Evolutionary conservation across 2,797 vertebrate genomes (phyloP).

Genomic region (Epinephelus malabaricus): DNA sequence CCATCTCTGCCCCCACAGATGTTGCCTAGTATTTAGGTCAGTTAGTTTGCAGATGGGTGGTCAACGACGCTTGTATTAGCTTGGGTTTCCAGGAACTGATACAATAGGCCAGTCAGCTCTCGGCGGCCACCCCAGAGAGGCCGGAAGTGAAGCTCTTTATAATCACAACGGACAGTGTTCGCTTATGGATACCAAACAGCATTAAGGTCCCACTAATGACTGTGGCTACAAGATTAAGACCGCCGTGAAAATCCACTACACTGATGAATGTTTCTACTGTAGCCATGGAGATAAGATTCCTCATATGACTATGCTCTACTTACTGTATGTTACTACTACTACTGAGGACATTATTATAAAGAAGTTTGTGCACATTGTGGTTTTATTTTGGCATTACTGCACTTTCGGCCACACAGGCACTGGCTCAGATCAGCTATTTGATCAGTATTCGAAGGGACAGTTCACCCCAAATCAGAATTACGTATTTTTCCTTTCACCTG

Average conservation of each 20-base stretch:
- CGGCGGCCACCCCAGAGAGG: constrained; percentile 68
- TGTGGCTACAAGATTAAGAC: constrained; percentile 44
- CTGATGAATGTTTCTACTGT: constrained; percentile 29
- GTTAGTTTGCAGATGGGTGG: constrained; percentile 82
- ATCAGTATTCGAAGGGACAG: constrained; percentile 4
- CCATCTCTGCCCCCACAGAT: constrained; percentile 77
- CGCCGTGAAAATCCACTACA: constrained; percentile 45
- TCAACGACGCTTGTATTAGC: constrained; percentile 69
- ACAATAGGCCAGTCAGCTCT: constrained; percentile 75
- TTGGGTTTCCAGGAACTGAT: constrained; percentile 77
- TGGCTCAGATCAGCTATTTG: neutral
- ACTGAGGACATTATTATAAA: neutral
- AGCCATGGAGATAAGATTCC: constrained; percentile 40
- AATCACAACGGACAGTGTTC: constrained; percentile 75
- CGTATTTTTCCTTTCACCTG: no score
- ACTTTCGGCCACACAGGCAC: neutral
- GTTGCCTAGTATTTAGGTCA: constrained; percentile 82
- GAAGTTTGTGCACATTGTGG: neutral
- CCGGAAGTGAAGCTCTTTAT: constrained; percentile 70
- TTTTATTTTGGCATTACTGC: neutral
- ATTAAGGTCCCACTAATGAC: constrained; percentile 53
- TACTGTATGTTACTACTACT: constrained; percentile 9
- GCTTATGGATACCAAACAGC: constrained; percentile 65
- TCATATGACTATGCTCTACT: constrained; percentile 43
- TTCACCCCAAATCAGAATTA: no score